Evolutionary conservation across 2,888 invertebrate species (phyloP).

Genomic region (Drosophila meridiana): DNA sequence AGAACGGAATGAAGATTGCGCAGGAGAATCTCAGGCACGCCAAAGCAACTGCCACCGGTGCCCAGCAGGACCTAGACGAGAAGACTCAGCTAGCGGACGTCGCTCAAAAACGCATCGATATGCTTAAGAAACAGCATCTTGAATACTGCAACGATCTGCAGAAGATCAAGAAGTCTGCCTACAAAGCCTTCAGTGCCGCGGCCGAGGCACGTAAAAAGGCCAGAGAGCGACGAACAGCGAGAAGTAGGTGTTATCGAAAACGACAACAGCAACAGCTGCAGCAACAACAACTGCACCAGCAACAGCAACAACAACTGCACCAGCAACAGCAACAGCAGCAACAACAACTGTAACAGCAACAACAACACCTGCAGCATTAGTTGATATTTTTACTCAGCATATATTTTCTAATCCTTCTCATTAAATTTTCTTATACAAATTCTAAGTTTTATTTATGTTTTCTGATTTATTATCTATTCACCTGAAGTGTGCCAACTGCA

Average conservation of each 20-base stretch:
- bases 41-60: constrained; percentile 87
- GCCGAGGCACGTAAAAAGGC: constrained; percentile 88
- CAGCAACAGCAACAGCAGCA: neutral
- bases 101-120: constrained; percentile 88
- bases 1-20: constrained; percentile 85
- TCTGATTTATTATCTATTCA: neutral
- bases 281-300: neutral
- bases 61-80: constrained; percentile 88
- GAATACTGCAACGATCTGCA: constrained; percentile 88
- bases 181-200: constrained; percentile 89
- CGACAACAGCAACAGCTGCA: neutral
- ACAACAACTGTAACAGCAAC: neutral
- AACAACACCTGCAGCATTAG: neutral
- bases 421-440: neutral
- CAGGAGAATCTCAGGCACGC: constrained; percentile 87
- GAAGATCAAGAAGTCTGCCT: constrained; percentile 89
- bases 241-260: neutral
- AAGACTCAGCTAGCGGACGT: constrained; percentile 89
- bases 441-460: neutral
- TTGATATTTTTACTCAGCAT: neutral
- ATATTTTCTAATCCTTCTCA: neutral
- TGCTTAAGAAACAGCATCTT: constrained; percentile 87
- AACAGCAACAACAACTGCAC: neutral
- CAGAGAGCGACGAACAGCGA: constrained; percentile 28
- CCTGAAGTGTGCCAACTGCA: neutral